Base-by-base conservation (phyloP, 1,140 invertebrate species). In the Drosophila murphyi region DNA sequence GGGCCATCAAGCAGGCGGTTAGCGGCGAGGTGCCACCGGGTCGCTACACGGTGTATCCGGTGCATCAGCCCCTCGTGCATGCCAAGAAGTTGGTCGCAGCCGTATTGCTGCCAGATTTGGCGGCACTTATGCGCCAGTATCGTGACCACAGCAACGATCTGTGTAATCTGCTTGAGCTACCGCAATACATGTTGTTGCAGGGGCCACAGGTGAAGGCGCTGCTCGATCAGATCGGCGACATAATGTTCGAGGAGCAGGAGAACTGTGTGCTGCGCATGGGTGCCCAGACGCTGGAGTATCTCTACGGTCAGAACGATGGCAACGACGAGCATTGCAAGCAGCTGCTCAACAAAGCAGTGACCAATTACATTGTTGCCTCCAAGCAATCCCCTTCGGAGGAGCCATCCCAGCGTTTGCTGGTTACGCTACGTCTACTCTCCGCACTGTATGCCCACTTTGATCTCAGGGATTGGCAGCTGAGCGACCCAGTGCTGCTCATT, bases 1-100 rank as follows among this genome's bases (percentile, higher is more conserved):
- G 43, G 3, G 72, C 72, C 5, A 63, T 89, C 0, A 71, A 70
- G 35, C 83, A 88, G 34, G 69, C 80, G 2, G 72, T 78, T 2
- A 83, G 70, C 0, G 85, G 85, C 0, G 73, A 75, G 31, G 69
- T 88, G 5, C 83, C 83, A 0, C 61, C 48, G 0, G 83, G 83
- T 2, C 72, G 83, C 8, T 83, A 83, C 10, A 80, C 80, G 6
- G 50, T 69, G 6, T 28, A 80, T 34, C 31, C 75, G 10, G 3
- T n/a, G 5, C 54, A 67, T 12, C n/a, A 51, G 2, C 50, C 80
- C 2, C 56, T 5, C 5, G 0, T 12, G 1, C 47, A 47, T 4
- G 70, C 67, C 32, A 47, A 39, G 2, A 3, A 62, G 2, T 6
- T 12, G 3, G 76, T 65, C 6, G 80, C 72, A 0, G 6, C 52